These are phyloP conservation scores for Scolopax bukidnonensis DNA, from an alignment of 2,797 vertebrate species.

Conservation along the genomic window DNA sequence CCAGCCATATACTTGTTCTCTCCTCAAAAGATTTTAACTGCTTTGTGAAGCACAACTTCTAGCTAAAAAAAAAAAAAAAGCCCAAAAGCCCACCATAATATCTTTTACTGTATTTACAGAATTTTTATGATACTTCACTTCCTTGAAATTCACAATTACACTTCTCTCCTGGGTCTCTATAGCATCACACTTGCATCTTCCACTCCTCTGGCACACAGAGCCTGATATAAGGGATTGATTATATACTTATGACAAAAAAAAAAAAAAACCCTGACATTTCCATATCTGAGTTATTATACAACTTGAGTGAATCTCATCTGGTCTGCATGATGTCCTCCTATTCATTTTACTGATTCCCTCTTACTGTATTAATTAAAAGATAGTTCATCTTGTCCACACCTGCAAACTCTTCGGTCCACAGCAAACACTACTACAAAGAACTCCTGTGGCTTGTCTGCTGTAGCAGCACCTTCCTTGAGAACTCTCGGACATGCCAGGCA, in stretches of 20 bases:
- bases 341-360: not conserved
- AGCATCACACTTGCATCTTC: not conserved
- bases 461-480: not conserved
- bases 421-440: not conserved
- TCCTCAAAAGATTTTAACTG: not conserved
- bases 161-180: not conserved
- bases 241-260: not conserved
- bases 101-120: not conserved
- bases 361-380: not conserved
- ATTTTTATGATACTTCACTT: not conserved
- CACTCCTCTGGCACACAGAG: not conserved
- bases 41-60: not conserved
- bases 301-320: not conserved
- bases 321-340: not conserved
- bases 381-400: not conserved
- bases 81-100: fast-evolving
- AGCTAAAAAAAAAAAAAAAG: not conserved
- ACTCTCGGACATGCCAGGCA: not conserved
- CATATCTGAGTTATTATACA: not conserved
- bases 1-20: not conserved
- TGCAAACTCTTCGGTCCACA: not conserved
- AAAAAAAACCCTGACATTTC: not conserved
- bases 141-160: not conserved
- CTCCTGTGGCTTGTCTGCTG: not conserved
- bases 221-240: not conserved